A percentile compares a stretch with the other conserved stretches of the same genome.
Evolutionary conservation across 2,888 invertebrate species (phyloP).

Genomic region (Harpalus rubripes): DNA sequence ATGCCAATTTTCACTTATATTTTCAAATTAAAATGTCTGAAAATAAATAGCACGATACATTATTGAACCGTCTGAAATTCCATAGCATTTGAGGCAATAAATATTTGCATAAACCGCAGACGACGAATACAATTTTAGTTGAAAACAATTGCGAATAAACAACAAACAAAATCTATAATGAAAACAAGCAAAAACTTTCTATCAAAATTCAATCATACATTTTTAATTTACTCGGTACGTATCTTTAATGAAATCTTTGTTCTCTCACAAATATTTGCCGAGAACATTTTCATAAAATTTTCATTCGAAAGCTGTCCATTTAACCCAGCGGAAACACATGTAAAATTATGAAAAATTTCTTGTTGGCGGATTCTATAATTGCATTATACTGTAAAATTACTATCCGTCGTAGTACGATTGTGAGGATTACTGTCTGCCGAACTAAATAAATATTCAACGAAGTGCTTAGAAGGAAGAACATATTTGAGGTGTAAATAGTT

Average conservation of each 20-base stretch:
- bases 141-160: constrained; percentile 17
- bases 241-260: constrained; percentile 49
- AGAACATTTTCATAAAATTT: constrained; percentile 40
- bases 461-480: neutral
- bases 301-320: constrained; percentile 19
- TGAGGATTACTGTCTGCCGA: constrained; percentile 12
- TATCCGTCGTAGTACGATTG: constrained; percentile 2
- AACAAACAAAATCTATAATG: constrained; percentile 31
- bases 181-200: constrained; percentile 49
- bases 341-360: constrained; percentile 57
- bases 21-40: neutral
- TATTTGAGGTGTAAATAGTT: constrained; percentile 7
- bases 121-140: constrained; percentile 19
- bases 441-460: constrained; percentile 63
- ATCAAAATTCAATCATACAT: constrained; percentile 48
- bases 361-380: constrained; percentile 39
- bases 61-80: neutral
- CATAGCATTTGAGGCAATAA: constrained; percentile 5
- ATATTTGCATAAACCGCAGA: constrained; percentile 16
- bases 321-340: constrained; percentile 45
- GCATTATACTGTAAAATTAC: constrained; percentile 60
- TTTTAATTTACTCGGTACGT: constrained; percentile 23
- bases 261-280: constrained; percentile 23
- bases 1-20: neutral
- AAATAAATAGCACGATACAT: neutral